Conservation (phyloP, 2,888 invertebrate species). For the Brassicogethes aeneus region DNA sequence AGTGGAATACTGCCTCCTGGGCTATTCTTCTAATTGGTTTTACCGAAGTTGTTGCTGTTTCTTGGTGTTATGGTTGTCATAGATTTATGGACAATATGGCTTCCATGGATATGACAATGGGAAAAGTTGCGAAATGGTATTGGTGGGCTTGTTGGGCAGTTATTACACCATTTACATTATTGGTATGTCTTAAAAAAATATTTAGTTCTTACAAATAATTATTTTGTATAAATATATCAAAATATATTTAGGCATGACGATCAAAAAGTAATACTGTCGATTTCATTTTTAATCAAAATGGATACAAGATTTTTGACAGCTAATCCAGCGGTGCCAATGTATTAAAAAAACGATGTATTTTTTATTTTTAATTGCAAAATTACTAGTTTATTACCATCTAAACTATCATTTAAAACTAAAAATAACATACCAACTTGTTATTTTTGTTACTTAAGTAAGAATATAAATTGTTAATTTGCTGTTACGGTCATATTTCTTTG, state of each 20-base stretch:
- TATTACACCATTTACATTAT: conserved; percentile 56
- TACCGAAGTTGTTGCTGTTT: conserved; percentile 55
- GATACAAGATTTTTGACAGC: no score
- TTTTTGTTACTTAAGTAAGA: no score
- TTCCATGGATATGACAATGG: conserved; percentile 57
- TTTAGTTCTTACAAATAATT: conserved; percentile 24
- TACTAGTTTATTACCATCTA: no score
- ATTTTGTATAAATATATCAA: neutral
- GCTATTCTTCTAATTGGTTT: conserved; percentile 62
- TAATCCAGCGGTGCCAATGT: no score
- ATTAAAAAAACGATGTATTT: no score
- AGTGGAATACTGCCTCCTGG: conserved; percentile 72
- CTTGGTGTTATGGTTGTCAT: conserved; percentile 62
- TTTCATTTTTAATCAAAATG: no score
- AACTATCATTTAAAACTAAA: no score
- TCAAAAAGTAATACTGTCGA: no score
- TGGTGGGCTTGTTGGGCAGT: conserved; percentile 69
- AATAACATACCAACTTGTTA: no score
- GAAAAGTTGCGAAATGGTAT: conserved; percentile 48
- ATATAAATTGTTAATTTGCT: no score
- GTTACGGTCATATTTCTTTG: no score
- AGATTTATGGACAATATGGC: conserved; percentile 49
- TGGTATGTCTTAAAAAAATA: conserved; percentile 59
- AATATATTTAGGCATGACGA: neutral
- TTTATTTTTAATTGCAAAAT: no score